Percentiles rank a stretch among this genome's conserved stretches.
phyloP scores from a whole-genome alignment of 2,888 invertebrate species.

The Ochropleura plecta region DNA sequence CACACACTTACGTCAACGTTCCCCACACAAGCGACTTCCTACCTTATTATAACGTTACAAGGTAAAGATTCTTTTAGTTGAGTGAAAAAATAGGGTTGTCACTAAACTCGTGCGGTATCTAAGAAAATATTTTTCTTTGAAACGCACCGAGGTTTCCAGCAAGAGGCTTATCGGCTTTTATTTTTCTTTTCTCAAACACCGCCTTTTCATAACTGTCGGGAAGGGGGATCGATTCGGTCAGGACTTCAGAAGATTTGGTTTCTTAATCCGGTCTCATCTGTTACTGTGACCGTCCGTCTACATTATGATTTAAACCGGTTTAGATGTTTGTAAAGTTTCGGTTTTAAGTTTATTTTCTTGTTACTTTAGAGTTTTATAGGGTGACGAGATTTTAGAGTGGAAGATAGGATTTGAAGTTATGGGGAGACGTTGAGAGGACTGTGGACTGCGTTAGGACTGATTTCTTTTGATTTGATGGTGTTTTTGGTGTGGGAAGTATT shows the following conservation, averaged over 20 bases:
- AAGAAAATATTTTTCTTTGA: slow-evolving; percentile 85
- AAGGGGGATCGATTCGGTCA: slow-evolving; percentile 77
- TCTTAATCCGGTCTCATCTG: slow-evolving; percentile 80
- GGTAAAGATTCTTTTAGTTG: slow-evolving; percentile 39
- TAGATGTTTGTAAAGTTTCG: slow-evolving; percentile 43
- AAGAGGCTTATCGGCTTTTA: slow-evolving; percentile 81
- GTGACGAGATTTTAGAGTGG: slow-evolving; percentile 29
- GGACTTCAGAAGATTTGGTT: slow-evolving; percentile 76
- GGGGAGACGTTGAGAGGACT: slow-evolving; percentile 2
- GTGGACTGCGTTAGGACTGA: neutral
- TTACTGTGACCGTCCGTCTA: slow-evolving; percentile 58
- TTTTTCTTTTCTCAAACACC: slow-evolving; percentile 78
- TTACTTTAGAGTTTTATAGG: slow-evolving; percentile 66
- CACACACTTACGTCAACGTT: slow-evolving; percentile 53
- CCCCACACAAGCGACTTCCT: slow-evolving; percentile 33
- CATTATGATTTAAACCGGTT: slow-evolving; percentile 61
- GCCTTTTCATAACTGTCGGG: slow-evolving; percentile 88
- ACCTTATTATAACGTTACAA: slow-evolving; percentile 65
- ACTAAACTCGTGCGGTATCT: slow-evolving; percentile 81
- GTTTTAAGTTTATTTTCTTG: slow-evolving; percentile 66
- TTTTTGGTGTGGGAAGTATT: neutral
- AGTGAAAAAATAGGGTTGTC: slow-evolving; percentile 66
- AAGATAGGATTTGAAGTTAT: slow-evolving; percentile 43
- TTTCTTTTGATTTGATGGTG: neutral
- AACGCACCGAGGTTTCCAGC: slow-evolving; percentile 83